Percentiles rank a stretch among this genome's conserved stretches.
Evolutionary conservation across 2,113 vertebrate genomes (phyloP).

Genomic region (Plestiodon gilberti): DNA sequence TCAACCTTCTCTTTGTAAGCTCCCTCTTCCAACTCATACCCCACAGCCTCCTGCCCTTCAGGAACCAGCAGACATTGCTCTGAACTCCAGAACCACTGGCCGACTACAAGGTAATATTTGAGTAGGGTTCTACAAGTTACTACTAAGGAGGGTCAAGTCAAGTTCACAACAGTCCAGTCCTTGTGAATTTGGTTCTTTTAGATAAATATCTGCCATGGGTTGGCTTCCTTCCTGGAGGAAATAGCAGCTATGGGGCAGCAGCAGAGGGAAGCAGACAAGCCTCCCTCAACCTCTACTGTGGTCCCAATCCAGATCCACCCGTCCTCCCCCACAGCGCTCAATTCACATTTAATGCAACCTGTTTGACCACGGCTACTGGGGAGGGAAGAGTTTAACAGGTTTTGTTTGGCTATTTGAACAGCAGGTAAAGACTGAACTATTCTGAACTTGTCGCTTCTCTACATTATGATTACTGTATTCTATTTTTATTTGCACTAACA

Average conservation of each 20-base stretch:
- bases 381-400: not conserved
- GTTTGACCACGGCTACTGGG: not conserved
- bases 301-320: too few species aligned
- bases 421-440: not conserved
- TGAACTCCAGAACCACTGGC: not conserved
- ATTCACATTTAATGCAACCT: too few species aligned
- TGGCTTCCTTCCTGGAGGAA: too few species aligned
- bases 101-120: not conserved
- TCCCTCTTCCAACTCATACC: not conserved
- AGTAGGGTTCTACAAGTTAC: not conserved
- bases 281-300: too few species aligned
- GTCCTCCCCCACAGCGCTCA: too few species aligned
- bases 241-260: too few species aligned
- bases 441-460: not conserved
- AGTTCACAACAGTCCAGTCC: too few species aligned
- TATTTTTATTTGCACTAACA: not conserved
- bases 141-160: too few species aligned
- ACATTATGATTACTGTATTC: not conserved
- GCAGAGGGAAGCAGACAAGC: too few species aligned
- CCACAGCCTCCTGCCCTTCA: not conserved
- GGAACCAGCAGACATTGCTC: not conserved
- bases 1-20: not conserved
- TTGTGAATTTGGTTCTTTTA: too few species aligned
- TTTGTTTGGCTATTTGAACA: not conserved
- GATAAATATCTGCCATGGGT: too few species aligned